Base-by-base conservation (phyloP, 2,113 vertebrate species). In the Amphilophus citrinellus region DNA sequence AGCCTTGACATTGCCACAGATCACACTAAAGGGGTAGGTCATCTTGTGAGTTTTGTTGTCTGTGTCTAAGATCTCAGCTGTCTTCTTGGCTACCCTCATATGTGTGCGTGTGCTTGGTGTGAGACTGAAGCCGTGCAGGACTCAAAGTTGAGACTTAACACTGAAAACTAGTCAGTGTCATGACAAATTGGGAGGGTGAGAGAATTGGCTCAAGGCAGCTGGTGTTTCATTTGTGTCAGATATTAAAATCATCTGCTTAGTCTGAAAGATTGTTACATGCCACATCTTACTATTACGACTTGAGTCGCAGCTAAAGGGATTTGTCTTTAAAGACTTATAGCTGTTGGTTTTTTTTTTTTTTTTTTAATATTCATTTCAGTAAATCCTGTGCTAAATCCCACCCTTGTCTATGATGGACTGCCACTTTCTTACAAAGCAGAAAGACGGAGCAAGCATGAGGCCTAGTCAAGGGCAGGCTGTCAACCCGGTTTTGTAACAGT, bases 21-120 rank as follows among this genome's bases (percentile, higher is more conserved):
- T 92, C 90, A 86, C 91, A 90, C 93, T 6, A 91, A 85, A 88
- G 93, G 93, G 96, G 96, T 96, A 96, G 89, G 96, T 95, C 24
- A 30, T 89, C 57, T 73, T 73, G 1, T 77, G 14, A 71, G 65
- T 90, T 78, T 65, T 77, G 20, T 80, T 76, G n/a, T 73, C 18
- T 78, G 61, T 84, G 50, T 77, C 35, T 65, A 20, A 56, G 20
- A 18, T 83, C 3, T 88, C 66, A 35, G 62, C 79, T 84, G 53
- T 81, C n/a, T 80, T 37, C 30, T 83, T 61, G 84, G 77, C 35
- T 84, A 56, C 59, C 78, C 53, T 78, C 60, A 37, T 80, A 53
- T 82, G 80, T 81, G 78, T 35, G 66, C 76, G 60, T 63, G 35
- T 60, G 42, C 9, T 80, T 79, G 81, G 50, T 71, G 75, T 63